Evolutionary conservation across 2,113 vertebrate species (phyloP).

Genomic region (Solea senegalensis): DNA sequence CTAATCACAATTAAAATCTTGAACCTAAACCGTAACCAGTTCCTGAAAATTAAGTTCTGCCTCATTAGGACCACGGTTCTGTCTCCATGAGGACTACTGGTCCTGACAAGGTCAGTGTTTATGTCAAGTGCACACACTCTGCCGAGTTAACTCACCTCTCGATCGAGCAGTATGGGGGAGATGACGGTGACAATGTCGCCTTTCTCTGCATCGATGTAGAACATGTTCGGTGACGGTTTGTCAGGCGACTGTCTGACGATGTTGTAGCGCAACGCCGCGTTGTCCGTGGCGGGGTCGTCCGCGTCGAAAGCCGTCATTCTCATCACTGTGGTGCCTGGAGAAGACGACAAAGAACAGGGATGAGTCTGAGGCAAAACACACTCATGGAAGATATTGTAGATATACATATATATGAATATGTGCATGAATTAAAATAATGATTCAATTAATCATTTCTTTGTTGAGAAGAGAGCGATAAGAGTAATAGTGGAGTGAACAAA

Average conservation of each 20-base stretch:
- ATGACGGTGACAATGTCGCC: constrained; percentile 97
- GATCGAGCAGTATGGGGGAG: constrained; percentile 88
- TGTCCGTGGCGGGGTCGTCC: constrained; percentile 90
- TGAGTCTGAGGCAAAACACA: neutral
- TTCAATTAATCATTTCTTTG: no score
- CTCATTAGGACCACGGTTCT: no score
- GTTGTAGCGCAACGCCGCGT: constrained; percentile 92
- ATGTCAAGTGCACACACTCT: neutral
- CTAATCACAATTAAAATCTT: no score
- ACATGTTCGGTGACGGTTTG: constrained; percentile 97
- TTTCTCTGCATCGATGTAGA: constrained; percentile 95
- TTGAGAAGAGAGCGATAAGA: no score
- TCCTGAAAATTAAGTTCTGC: no score
- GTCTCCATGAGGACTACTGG: no score
- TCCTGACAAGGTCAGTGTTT: no score
- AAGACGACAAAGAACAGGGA: neutral
- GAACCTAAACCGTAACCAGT: no score
- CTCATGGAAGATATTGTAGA: no score
- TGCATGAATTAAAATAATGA: no score
- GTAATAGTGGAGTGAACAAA: no score
- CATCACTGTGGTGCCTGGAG: constrained; percentile 93
- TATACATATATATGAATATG: no score
- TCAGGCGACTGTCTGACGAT: constrained; percentile 93
- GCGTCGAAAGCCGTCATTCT: constrained; percentile 92
- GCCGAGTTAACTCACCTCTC: constrained; percentile 85